Evolutionary conservation across 2,113 vertebrate species (phyloP).

Genomic region (Lasiurus cinereus): DNA sequence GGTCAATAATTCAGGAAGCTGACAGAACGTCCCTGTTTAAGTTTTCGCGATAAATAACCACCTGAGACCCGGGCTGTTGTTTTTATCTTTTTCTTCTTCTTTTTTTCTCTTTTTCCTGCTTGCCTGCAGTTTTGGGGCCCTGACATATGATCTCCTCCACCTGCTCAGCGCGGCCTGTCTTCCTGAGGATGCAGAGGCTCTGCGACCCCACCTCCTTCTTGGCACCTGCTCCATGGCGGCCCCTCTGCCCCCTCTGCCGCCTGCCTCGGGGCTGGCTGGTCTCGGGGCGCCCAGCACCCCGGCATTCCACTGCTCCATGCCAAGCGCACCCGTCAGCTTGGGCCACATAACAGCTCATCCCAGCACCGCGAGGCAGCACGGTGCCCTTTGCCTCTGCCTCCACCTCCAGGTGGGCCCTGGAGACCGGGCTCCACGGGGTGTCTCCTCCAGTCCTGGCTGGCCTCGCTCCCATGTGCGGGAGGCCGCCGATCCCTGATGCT

Average conservation of each 20-base stretch:
- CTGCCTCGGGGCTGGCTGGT: no score
- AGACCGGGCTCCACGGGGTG: no score
- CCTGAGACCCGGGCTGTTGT: constrained; percentile 66
- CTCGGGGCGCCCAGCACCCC: no score
- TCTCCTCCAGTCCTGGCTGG: not conserved
- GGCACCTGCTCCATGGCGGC: not conserved
- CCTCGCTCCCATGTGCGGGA: not conserved
- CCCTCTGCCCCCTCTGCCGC: not conserved
- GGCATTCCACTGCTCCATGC: not conserved
- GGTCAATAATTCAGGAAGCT: constrained; percentile 86
- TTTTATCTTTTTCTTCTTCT: not conserved
- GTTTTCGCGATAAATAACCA: constrained; percentile 85
- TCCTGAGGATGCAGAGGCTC: constrained; percentile 27
- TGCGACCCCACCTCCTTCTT: not conserved
- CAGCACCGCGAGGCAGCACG: not conserved
- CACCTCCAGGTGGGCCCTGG: no score
- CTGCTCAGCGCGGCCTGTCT: constrained; percentile 76
- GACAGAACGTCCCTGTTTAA: constrained; percentile 84
- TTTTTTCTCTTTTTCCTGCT: constrained; percentile 76
- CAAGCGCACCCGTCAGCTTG: not conserved
- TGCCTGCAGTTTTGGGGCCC: constrained; percentile 79
- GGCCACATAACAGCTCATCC: no score
- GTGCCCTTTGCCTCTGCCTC: no score
- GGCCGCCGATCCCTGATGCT: no score
- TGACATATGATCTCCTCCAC: constrained; percentile 76